Conservation (phyloP, 2,797 vertebrate genomes). For the Iguana delicatissima region DNA sequence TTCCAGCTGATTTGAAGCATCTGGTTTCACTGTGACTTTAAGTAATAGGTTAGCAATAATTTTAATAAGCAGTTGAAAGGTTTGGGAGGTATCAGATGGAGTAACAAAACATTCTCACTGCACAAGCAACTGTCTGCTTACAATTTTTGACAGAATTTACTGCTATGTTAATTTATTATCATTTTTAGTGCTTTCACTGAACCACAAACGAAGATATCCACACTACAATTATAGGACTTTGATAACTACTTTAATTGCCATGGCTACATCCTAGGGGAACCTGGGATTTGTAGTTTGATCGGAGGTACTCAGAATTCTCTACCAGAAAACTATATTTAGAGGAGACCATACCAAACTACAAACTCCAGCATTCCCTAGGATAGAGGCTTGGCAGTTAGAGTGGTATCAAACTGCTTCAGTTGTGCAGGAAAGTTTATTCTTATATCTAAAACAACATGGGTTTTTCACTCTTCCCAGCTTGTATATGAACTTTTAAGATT, state of each 20-base stretch:
- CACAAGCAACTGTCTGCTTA: neutral
- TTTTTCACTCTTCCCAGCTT: too few relatives aligned
- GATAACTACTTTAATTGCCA: too few relatives aligned
- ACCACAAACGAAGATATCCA: neutral
- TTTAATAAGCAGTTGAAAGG: neutral
- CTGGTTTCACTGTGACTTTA: neutral
- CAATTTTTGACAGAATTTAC: neutral
- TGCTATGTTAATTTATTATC: neutral
- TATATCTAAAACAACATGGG: neutral
- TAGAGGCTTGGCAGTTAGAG: too few relatives aligned
- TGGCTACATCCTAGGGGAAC: too few relatives aligned
- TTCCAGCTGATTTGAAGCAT: neutral
- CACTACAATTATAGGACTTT: too few relatives aligned
- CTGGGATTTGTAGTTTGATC: too few relatives aligned
- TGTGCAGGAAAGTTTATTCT: neutral
- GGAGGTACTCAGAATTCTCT: too few relatives aligned
- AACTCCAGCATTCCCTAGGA: too few relatives aligned
- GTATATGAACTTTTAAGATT: neutral
- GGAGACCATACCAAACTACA: too few relatives aligned
- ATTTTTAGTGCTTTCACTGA: conserved; percentile 1
- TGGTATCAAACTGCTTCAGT: too few relatives aligned
- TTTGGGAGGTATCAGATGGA: neutral
- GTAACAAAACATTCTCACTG: neutral
- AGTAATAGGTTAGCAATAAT: neutral
- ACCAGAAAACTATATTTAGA: too few relatives aligned